Base-by-base conservation (phyloP, 2,113 vertebrate species). In the Ahaetulla prasina region DNA sequence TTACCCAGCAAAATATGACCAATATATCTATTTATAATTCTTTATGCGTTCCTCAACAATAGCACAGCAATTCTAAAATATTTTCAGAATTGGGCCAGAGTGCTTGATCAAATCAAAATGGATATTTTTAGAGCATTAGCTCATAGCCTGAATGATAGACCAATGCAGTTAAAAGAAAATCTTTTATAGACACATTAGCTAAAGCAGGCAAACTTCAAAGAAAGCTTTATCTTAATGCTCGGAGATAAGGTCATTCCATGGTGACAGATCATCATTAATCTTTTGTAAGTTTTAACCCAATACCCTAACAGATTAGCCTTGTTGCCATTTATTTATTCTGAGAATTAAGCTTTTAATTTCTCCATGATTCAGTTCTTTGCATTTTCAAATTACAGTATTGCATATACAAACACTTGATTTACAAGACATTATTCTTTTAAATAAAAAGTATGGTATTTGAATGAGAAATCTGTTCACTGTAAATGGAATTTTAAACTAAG, bases 271-370 rank as follows among this genome's bases (percentile, higher is more conserved):
- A 88, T 54, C 45, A 91, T 74, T 11, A 92, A 95, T 94, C 27
- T 89, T 60, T 89, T 94, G 94, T 86, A 95, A 43, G 52, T 92
- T 63, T 43, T 91, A 93, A 43, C n/a, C 89, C 88, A 90, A 60
- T 90, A 92, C 85, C 91, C 89, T 92, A 91, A 94, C 74, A 47
- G 60, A 10, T 95, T 93, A 90, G 74, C 91, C 74, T 91, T 92
- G 84, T 27, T 93, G 74, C 49, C 1, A 68, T 80, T 91, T 93
- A 88, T 50, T 60, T 27, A 87, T 10, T 60, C 20, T 30, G 90
- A 86, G 50, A 93, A 3, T 89, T 93, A 92, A 94, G 47, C 27
- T 57, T 30, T 91, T 95, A 88, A 23, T 94, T 92, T 91, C 90
- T 91, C 90, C 12, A 16, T 60, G 88, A 88, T 68, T 94, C 88